These are phyloP conservation scores for Mobula hypostoma DNA, from an alignment of 2,113 vertebrate genomes.

Conservation along the genomic window DNA sequence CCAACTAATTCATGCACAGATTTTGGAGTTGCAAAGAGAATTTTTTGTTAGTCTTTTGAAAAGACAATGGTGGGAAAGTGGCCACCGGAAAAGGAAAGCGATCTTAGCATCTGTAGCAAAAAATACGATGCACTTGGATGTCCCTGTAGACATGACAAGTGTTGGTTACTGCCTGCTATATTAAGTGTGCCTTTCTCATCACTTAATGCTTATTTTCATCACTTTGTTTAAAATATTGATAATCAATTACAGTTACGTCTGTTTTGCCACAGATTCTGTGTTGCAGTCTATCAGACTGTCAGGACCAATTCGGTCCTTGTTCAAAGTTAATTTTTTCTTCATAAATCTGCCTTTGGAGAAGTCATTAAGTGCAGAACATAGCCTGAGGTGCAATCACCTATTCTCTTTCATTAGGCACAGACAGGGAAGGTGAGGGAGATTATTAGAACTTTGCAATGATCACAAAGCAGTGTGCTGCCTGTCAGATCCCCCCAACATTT, in stretches of 20 bases:
- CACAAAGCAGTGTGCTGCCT: slow-evolving; percentile 98
- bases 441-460: slow-evolving; percentile 99
- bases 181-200: slow-evolving; percentile 84
- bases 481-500: slow-evolving; percentile 98
- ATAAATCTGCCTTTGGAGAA: slow-evolving; percentile 94
- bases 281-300: slow-evolving; percentile 96
- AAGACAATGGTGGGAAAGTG: slow-evolving; percentile 47
- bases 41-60: slow-evolving; percentile 40
- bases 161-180: slow-evolving; percentile 64
- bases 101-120: slow-evolving; percentile 44
- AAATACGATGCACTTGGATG: slow-evolving; percentile 40
- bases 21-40: slow-evolving; percentile 44
- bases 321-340: slow-evolving; percentile 95
- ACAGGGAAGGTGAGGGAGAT: slow-evolving; percentile 99
- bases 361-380: slow-evolving; percentile 94
- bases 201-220: slow-evolving; percentile 99
- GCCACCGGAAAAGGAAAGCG: slow-evolving; percentile 46
- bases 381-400: slow-evolving; percentile 99
- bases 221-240: slow-evolving; percentile 99
- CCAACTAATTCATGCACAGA: slow-evolving; percentile 45
- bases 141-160: slow-evolving; percentile 53
- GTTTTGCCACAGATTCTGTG: slow-evolving; percentile 97
- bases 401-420: slow-evolving; percentile 99
- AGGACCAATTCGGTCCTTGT: slow-evolving; percentile 90
- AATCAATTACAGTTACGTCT: slow-evolving; percentile 99